phyloP scores from a whole-genome alignment of 1,140 invertebrate genomes.

The Scaptomyza pallida region DNA sequence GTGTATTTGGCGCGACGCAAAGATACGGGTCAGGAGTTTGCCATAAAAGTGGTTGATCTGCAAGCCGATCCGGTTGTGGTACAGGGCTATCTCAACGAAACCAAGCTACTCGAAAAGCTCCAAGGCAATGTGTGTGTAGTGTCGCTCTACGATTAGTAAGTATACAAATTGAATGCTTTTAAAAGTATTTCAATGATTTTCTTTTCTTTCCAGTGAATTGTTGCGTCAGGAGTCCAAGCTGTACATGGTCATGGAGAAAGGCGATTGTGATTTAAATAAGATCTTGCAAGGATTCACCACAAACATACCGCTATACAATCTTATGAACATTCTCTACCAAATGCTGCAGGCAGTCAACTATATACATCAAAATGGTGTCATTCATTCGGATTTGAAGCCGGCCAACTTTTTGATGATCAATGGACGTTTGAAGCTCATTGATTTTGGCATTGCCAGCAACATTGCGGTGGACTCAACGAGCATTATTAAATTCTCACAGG shows the following conservation, averaged over 20 bases:
- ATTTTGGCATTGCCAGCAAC: constrained; percentile 98
- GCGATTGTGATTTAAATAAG: constrained; percentile 93
- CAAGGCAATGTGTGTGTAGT: constrained; percentile 94
- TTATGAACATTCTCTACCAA: constrained; percentile 96
- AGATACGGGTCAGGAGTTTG: constrained; percentile 67
- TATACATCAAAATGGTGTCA: constrained; percentile 95
- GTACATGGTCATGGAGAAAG: constrained; percentile 96
- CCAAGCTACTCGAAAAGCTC: constrained; percentile 92
- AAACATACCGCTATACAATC: constrained; percentile 88
- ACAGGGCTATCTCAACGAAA: constrained; percentile 95
- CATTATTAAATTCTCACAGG: constrained; percentile 91
- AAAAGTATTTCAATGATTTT: not conserved
- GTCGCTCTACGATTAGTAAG: constrained; percentile 95
- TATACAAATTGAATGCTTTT: constrained; percentile 56
- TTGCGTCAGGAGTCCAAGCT: constrained; percentile 87
- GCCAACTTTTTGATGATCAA: constrained; percentile 97
- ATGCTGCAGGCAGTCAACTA: constrained; percentile 96
- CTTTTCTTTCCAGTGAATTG: constrained; percentile 84
- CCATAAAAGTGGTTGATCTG: constrained; percentile 87
- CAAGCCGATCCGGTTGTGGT: constrained; percentile 89
- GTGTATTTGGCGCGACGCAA: constrained; percentile 70
- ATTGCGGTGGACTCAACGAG: constrained; percentile 95
- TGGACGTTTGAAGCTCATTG: constrained; percentile 96
- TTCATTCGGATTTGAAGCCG: constrained; percentile 98
- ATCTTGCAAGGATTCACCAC: constrained; percentile 88